Percentiles rank a stretch among this genome's conserved stretches.
These are phyloP conservation scores for Lottia scabra DNA, from an alignment of 2,888 invertebrate species.

Conservation along the genomic window DNA sequence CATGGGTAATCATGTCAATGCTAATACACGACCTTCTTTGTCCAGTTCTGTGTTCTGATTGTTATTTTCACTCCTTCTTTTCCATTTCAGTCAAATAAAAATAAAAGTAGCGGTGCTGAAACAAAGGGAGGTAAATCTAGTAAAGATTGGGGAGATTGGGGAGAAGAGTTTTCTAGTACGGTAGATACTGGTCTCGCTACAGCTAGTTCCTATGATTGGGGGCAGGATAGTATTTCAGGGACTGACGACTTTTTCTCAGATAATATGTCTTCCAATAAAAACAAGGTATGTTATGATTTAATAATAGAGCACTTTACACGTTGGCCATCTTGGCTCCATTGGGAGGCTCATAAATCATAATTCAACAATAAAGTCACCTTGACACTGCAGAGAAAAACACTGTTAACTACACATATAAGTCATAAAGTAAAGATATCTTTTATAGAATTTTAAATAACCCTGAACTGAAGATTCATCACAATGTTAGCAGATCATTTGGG, in stretches of 20 bases:
- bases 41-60: constrained; percentile 2
- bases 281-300: not conserved
- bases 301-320: too few species aligned
- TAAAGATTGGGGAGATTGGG: constrained; percentile 13
- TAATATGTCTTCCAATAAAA: constrained; percentile 24
- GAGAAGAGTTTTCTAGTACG: constrained; percentile 46
- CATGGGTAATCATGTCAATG: too few species aligned
- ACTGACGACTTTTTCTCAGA: constrained; percentile 58
- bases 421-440: too few species aligned
- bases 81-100: not conserved
- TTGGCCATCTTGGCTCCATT: too few species aligned
- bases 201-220: constrained; percentile 63
- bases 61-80: not conserved
- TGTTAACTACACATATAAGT: too few species aligned
- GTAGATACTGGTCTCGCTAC: constrained; percentile 46
- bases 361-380: too few species aligned
- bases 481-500: too few species aligned
- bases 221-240: constrained; percentile 18
- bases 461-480: too few species aligned
- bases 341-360: too few species aligned
- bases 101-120: not conserved
- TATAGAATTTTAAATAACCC: too few species aligned
- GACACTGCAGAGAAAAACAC: too few species aligned
- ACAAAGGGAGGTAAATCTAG: not conserved
- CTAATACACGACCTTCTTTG: too few species aligned